phyloP scores from a whole-genome alignment of 2,113 vertebrate genomes.

The Sisor rabdophorus region DNA sequence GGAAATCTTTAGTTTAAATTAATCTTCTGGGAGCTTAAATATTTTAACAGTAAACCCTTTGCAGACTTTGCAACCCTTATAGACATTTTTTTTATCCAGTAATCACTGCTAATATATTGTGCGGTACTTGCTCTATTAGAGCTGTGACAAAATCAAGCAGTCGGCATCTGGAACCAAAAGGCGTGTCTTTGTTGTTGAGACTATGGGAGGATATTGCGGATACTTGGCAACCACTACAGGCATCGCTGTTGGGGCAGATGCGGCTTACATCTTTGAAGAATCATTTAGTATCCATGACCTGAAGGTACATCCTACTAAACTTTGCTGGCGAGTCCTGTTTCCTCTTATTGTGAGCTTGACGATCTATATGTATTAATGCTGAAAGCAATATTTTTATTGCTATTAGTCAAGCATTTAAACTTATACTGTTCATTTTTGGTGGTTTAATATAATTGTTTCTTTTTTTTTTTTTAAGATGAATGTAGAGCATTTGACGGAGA shows the following conservation, averaged over 20 bases:
- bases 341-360: not conserved
- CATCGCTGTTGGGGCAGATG: constrained; percentile 85
- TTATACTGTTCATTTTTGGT: not conserved
- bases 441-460: not conserved
- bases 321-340: not conserved
- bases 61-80: not conserved
- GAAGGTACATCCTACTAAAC: constrained; percentile 67
- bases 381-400: not conserved
- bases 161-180: constrained; percentile 91
- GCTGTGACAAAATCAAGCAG: constrained; percentile 94
- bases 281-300: constrained; percentile 81
- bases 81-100: no score
- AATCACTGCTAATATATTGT: not conserved
- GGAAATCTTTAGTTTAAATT: no score
- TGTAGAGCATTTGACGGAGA: constrained; percentile 90
- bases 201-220: constrained; percentile 93
- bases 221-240: constrained; percentile 92
- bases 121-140: constrained; percentile 61
- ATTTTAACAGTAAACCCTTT: no score
- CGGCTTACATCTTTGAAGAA: constrained; percentile 89
- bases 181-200: constrained; percentile 92
- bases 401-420: not conserved
- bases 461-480: constrained; percentile 77
- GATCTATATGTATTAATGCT: not conserved
- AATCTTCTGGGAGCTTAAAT: no score